A percentile compares a stretch with the other conserved stretches of the same genome.
These are phyloP conservation scores for Microctonus aethiopoides DNA, from an alignment of 2,888 invertebrate species.

Conservation along the genomic window DNA sequence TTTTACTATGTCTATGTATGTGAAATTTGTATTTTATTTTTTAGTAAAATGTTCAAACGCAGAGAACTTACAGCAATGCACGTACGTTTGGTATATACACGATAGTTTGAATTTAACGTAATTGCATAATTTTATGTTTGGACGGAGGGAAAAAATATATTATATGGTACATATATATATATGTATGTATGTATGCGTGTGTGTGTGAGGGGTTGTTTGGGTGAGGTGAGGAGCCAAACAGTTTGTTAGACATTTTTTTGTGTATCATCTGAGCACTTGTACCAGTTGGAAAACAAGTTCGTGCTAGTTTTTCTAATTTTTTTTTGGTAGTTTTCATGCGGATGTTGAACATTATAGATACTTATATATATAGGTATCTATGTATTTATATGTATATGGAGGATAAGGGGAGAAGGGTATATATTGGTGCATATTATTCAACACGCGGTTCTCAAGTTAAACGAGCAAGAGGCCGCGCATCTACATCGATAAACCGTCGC, in stretches of 20 bases:
- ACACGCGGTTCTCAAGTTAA: not conserved
- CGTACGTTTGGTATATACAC: conserved; percentile 14
- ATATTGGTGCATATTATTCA: not conserved
- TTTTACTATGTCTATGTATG: not conserved
- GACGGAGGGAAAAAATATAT: not conserved
- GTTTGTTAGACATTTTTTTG: not conserved
- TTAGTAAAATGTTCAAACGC: not conserved
- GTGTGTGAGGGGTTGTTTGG: not conserved
- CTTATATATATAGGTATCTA: no score
- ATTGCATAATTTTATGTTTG: conserved; percentile 41
- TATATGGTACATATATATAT: not conserved
- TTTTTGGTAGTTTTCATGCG: not conserved
- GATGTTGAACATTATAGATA: not conserved
- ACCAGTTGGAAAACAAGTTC: not conserved
- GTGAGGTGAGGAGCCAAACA: not conserved
- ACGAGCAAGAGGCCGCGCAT: conserved; percentile 21
- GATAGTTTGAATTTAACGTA: conserved; percentile 36
- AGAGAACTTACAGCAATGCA: not conserved
- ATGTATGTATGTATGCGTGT: not conserved
- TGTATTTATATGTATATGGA: not conserved
- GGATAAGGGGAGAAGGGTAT: not conserved
- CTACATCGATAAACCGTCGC: conserved; percentile 21
- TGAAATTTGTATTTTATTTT: not conserved
- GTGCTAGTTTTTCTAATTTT: not conserved
- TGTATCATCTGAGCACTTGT: not conserved